A percentile compares a stretch with the other conserved stretches of the same genome.
Evolutionary conservation across 2,888 invertebrate genomes (phyloP).

Genomic region (Chrysomela aeneicollis): DNA sequence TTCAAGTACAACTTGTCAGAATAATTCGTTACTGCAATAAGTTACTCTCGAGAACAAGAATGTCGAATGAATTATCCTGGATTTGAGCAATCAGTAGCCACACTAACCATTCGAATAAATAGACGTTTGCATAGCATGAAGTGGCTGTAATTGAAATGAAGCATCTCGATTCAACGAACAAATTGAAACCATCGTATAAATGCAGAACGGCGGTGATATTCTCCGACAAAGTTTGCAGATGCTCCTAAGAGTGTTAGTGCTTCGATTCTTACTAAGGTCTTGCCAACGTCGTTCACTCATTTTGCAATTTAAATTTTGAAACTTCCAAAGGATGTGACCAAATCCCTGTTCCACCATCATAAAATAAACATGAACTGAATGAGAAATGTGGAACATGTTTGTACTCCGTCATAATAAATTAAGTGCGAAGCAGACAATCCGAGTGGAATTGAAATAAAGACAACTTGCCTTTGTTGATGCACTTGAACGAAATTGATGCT

Average conservation of each 20-base stretch:
- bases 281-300: conserved; percentile 23
- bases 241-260: conserved; percentile 17
- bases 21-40: too few species aligned
- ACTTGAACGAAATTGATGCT: background rate
- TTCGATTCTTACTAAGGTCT: conserved; percentile 29
- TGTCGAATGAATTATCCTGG: too few species aligned
- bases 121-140: too few species aligned
- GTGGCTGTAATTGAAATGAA: conserved; percentile 10
- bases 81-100: too few species aligned
- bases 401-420: conserved; percentile 10
- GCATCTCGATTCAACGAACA: background rate
- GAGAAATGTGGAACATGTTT: conserved; percentile 14
- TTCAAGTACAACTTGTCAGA: too few species aligned
- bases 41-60: too few species aligned
- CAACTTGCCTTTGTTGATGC: background rate
- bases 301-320: conserved; percentile 38
- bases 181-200: background rate
- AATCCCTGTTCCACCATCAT: conserved; percentile 48
- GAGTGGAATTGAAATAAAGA: background rate
- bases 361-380: conserved; percentile 52
- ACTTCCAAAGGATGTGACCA: conserved; percentile 32
- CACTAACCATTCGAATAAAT: too few species aligned
- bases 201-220: background rate
- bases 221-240: conserved; percentile 5
- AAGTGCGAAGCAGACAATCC: background rate